A percentile compares a stretch with the other conserved stretches of the same genome.
phyloP scores from a whole-genome alignment of 2,113 vertebrate species.

The Prinia subflava region DNA sequence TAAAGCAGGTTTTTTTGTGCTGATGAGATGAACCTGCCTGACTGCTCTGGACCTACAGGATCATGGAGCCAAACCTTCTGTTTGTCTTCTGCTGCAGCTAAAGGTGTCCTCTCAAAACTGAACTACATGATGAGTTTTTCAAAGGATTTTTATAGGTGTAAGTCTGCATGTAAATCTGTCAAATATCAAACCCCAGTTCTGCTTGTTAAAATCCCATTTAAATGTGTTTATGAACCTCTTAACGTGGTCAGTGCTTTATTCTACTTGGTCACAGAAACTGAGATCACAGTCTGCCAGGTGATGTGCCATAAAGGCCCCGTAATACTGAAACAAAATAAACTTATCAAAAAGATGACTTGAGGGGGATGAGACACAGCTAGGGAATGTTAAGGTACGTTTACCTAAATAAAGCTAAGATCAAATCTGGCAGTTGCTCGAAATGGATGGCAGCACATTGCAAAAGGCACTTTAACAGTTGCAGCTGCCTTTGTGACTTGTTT shows the following conservation, averaged over 20 bases:
- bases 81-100: background rate
- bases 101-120: background rate
- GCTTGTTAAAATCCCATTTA: background rate
- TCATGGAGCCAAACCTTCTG: background rate
- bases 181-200: background rate
- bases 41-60: background rate
- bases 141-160: background rate
- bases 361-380: background rate
- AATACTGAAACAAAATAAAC: background rate
- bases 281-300: background rate
- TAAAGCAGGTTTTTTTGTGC: background rate
- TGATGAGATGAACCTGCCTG: background rate
- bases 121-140: background rate
- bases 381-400: background rate
- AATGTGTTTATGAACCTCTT: background rate
- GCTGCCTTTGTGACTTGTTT: background rate
- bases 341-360: background rate
- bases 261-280: background rate
- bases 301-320: background rate
- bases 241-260: background rate
- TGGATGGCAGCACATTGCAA: background rate
- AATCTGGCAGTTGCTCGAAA: background rate
- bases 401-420: background rate
- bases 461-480: background rate
- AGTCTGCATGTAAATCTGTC: background rate